Base-by-base conservation (phyloP, 1,140 invertebrate genomes). In the Glossosoma conforme region DNA sequence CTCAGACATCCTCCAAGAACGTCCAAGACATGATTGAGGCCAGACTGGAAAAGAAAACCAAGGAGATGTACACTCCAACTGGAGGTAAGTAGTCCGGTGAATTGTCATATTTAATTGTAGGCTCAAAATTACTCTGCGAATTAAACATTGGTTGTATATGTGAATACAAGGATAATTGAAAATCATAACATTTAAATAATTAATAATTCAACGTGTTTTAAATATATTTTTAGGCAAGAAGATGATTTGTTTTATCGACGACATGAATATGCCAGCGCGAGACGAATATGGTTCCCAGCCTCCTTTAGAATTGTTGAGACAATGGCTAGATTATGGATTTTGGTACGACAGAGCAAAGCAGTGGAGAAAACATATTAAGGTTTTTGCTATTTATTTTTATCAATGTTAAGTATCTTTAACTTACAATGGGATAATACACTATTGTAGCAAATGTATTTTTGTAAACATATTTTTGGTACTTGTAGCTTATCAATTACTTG, bases 211-310 rank as follows among this genome's bases (percentile, higher is more conserved):
- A 40, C 4, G 20, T 17, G 8, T 19, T 10, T 33, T 15, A 9
- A 37, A n/a, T 32, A 4, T 33, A 8, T 6, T 53, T 53, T 2
- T 42, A 74, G 70, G 77, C 22, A 92, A 91, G 73, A 85, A 72
- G 56, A 79, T 93, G 75, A 78, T 93, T 36, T 81, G 82, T 1
- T 91, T 91, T 64, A 82, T 93, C 78, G 90, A 94, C 66, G 89
- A 93, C 65, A 84, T 93, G 57, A 93, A 93, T 66, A 91, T 92
- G 86, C 89, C 89, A 1, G 83, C 82, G n/a, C 88, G 89, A 57
- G 90, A 93, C 57, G 79, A 75, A 5, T 93, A 88, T 65, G 89
- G 89, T 0, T 88, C 88, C 0, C 89, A 92, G 62, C 88, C 89
- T 10, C 87, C 90, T 2, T 65, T 94, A 2, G 90, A 94, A 68